These are phyloP conservation scores for Dendrophyllia cribrosa DNA, from an alignment of 64 coral and sea anemone species.

Conservation along the genomic window DNA sequence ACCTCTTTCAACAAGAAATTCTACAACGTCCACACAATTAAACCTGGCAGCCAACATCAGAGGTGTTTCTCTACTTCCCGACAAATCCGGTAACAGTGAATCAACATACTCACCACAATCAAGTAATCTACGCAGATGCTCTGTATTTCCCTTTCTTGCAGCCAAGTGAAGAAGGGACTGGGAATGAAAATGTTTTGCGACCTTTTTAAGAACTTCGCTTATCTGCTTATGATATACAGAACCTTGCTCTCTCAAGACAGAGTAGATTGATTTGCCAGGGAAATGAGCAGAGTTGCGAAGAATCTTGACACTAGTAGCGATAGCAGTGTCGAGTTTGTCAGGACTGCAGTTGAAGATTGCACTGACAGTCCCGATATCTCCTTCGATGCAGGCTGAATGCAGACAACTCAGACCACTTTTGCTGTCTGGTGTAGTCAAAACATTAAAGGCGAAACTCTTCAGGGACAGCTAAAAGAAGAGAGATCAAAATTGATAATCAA, in stretches of 20 bases:
- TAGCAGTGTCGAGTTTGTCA: conserved; percentile 62
- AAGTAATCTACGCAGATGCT: conserved; percentile 37
- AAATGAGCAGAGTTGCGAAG: background rate
- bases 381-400: conserved; percentile 69
- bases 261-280: conserved; percentile 12
- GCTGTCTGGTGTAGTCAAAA: background rate
- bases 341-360: conserved; percentile 61
- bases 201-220: background rate
- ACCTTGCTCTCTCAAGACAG: background rate
- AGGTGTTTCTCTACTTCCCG: no score
- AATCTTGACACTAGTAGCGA: conserved; percentile 44
- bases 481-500: no score
- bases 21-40: no score
- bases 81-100: background rate
- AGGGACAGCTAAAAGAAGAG: background rate
- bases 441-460: conserved; percentile 6
- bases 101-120: conserved; percentile 30
- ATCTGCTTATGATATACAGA: conserved; percentile 4
- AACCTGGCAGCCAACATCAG: conserved; percentile 65
- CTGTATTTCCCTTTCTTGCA: conserved; percentile 54
- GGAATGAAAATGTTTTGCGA: no score
- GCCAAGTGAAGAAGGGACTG: no score
- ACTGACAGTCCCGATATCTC: conserved; percentile 47
- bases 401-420: no score
- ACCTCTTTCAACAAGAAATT: no score